These are phyloP conservation scores for Cinclus mexicanus DNA, from an alignment of 2,113 vertebrate genomes.

Conservation along the genomic window DNA sequence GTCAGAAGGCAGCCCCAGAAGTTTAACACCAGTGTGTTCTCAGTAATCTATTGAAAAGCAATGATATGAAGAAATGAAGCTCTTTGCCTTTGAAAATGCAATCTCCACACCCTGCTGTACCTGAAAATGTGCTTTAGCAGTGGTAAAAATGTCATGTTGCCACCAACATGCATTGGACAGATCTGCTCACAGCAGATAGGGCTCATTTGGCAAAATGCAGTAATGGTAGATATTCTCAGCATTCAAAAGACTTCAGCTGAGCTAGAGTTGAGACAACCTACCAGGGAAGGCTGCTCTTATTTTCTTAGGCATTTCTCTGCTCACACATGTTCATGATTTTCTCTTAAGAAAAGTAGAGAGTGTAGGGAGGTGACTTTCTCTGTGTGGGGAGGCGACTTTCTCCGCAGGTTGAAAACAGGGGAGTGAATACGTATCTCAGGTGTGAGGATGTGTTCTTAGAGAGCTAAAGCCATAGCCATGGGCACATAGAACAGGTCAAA, in stretches of 20 bases:
- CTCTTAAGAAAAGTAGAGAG: not conserved
- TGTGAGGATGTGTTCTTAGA: not conserved
- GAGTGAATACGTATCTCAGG: not conserved
- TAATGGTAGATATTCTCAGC: not conserved
- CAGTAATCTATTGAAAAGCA: conserved; percentile 30
- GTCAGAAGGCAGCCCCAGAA: conserved; percentile 23
- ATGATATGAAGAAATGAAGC: not conserved
- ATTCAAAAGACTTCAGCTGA: not conserved
- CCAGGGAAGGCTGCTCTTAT: not conserved
- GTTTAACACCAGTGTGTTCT: not conserved
- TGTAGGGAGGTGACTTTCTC: not conserved
- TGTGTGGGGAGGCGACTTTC: not conserved
- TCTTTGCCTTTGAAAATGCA: conserved; percentile 16
- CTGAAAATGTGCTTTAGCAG: conserved; percentile 9
- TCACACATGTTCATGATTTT: not conserved
- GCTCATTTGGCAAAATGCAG: not conserved
- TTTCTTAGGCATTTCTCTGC: not conserved
- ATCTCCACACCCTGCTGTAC: not conserved
- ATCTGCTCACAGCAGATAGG: not conserved
- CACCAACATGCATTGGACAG: not conserved
- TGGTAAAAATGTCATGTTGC: not conserved
- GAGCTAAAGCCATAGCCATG: not conserved
- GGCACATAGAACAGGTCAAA: not conserved
- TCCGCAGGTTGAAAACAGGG: not conserved
- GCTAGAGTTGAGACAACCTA: not conserved